These are phyloP conservation scores for Cephus pulcher DNA, from an alignment of 2,888 invertebrate genomes.

Conservation along the genomic window DNA sequence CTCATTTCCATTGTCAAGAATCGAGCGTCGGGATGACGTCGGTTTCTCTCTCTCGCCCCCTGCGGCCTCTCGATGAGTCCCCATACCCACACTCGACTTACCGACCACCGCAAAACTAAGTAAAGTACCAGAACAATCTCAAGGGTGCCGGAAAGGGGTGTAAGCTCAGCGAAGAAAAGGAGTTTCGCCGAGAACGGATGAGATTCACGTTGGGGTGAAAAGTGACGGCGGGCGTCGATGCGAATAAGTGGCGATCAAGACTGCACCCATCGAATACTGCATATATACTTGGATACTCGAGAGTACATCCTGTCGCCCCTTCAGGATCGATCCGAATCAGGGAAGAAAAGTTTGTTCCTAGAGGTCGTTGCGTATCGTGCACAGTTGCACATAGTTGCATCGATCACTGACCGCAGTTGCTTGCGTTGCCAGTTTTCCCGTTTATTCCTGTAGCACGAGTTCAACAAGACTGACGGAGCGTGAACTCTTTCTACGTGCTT, in stretches of 20 bases:
- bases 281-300: neutral
- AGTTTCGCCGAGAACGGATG: neutral
- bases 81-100: neutral
- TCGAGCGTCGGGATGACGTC: neutral
- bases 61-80: neutral
- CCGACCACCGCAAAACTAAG: neutral
- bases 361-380: neutral
- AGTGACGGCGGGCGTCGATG: slow-evolving; percentile 17
- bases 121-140: neutral
- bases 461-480: neutral
- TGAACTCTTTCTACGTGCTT: neutral
- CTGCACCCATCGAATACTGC: slow-evolving; percentile 16
- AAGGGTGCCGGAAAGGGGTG: neutral
- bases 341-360: neutral
- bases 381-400: neutral
- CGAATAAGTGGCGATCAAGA: slow-evolving; percentile 23
- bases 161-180: neutral
- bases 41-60: neutral
- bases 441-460: neutral
- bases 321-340: neutral
- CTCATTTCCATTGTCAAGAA: neutral
- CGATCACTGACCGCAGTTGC: neutral
- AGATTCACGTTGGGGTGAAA: neutral
- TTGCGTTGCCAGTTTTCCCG: neutral
- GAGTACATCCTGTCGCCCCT: neutral